Percentiles rank a stretch among this genome's conserved stretches.
Conservation (phyloP, 2,113 vertebrate genomes). For the Turnix velox region DNA sequence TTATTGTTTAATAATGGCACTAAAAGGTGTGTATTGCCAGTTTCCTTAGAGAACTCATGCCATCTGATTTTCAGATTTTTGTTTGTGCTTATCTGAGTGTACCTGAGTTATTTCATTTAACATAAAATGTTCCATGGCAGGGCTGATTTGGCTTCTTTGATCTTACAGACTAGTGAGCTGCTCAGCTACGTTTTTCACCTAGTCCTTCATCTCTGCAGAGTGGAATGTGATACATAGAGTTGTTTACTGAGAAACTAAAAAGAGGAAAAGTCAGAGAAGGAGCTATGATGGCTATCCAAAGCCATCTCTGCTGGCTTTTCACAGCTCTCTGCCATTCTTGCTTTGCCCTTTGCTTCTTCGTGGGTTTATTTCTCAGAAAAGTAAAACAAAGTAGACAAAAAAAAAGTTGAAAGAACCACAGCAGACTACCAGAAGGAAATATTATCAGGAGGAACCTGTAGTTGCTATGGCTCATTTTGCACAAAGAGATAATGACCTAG, state of each 20-base stretch:
- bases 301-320: not conserved
- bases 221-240: not conserved
- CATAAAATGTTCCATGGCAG: not conserved
- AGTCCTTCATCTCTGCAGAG: not conserved
- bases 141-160: not conserved
- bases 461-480: not conserved
- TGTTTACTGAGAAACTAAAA: not conserved
- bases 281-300: not conserved
- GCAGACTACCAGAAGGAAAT: not conserved
- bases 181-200: not conserved
- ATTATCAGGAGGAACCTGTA: not conserved
- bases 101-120: not conserved
- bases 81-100: not conserved
- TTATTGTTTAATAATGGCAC: not conserved
- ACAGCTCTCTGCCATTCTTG: not conserved
- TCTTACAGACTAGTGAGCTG: not conserved
- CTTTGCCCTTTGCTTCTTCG: not conserved
- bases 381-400: not conserved
- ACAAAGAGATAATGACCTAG: not conserved
- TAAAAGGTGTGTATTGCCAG: not conserved
- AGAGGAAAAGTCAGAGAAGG: not conserved
- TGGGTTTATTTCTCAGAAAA: not conserved
- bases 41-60: not conserved
- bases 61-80: not conserved
- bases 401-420: rapidly evolving